Percentiles rank a stretch among this genome's conserved stretches.
phyloP scores from a whole-genome alignment of 2,113 vertebrate genomes.

The Pluvianellus socialis region DNA sequence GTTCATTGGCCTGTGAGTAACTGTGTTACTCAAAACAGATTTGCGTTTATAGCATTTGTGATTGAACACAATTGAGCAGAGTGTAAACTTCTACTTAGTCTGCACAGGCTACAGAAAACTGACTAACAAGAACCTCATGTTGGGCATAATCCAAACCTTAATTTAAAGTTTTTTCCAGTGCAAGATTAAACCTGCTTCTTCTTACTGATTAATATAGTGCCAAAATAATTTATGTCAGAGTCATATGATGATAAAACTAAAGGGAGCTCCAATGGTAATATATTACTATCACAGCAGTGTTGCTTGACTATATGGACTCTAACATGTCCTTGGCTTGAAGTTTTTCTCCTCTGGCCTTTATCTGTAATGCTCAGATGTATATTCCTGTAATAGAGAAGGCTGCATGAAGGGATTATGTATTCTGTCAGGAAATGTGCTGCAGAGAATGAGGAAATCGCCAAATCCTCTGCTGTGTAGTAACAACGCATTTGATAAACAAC shows the following conservation, averaged over 20 bases:
- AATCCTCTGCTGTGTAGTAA: not conserved
- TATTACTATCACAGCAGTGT: not conserved
- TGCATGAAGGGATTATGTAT: not conserved
- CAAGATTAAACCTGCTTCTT: constrained; percentile 24
- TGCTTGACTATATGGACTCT: not conserved
- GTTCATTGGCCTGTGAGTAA: not conserved
- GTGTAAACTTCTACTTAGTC: not conserved
- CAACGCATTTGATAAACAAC: not conserved
- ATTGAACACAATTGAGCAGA: not conserved
- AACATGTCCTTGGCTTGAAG: not conserved
- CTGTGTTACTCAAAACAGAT: not conserved
- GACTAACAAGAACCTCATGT: constrained; percentile 24
- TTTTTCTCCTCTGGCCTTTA: not conserved
- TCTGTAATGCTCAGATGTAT: not conserved
- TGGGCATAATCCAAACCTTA: constrained; percentile 10
- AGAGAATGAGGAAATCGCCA: not conserved
- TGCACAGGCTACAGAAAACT: not conserved
- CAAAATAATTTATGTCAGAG: constrained; percentile 34
- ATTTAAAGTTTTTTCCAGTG: constrained; percentile 29
- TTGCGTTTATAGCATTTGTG: not conserved
- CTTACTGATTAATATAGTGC: constrained; percentile 18
- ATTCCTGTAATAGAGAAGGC: not conserved
- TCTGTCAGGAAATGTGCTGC: not conserved
- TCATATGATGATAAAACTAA: constrained; percentile 4
- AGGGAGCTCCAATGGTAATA: not conserved